Conservation (phyloP, 2,888 invertebrate species). For the Lasioglossum figueresi region DNA sequence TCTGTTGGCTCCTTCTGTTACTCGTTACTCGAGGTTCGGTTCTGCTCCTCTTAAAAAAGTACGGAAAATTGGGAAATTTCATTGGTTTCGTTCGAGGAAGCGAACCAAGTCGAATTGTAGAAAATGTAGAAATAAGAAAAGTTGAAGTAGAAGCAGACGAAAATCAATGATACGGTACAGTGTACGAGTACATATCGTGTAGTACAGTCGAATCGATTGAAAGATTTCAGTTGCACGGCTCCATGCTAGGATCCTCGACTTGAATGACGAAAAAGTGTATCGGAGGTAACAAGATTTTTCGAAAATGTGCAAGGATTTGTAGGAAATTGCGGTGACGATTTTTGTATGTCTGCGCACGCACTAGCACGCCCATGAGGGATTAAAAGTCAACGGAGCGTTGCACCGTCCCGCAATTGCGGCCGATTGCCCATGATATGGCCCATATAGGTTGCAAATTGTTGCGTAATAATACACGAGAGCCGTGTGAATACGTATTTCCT, state of each 20-base stretch:
- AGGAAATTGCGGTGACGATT: background rate
- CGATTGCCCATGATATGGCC: slow-evolving; percentile 32
- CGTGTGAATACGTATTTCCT: slow-evolving; percentile 50
- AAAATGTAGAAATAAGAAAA: too few species aligned
- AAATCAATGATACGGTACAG: background rate
- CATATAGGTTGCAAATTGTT: slow-evolving; percentile 46
- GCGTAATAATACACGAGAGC: slow-evolving; percentile 53
- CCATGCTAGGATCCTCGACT: background rate
- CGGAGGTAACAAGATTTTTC: background rate
- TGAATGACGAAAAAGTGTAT: background rate
- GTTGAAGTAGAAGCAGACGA: too few species aligned
- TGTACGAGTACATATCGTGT: background rate
- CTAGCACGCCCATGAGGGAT: slow-evolving; percentile 1
- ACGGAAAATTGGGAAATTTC: too few species aligned
- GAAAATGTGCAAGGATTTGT: background rate
- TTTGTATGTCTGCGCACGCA: too few species aligned
- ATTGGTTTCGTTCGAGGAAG: too few species aligned
- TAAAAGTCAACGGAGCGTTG: slow-evolving; percentile 38
- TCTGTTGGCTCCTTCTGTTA: background rate
- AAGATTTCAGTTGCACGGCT: background rate
- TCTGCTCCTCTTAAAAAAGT: background rate
- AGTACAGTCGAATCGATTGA: background rate
- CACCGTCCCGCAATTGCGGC: slow-evolving; percentile 23
- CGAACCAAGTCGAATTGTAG: too few species aligned
- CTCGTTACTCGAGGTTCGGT: background rate